A percentile compares a stretch with the other conserved stretches of the same genome.
Evolutionary conservation across 2,113 vertebrate genomes (phyloP).

Genomic region (Vombatus ursinus): DNA sequence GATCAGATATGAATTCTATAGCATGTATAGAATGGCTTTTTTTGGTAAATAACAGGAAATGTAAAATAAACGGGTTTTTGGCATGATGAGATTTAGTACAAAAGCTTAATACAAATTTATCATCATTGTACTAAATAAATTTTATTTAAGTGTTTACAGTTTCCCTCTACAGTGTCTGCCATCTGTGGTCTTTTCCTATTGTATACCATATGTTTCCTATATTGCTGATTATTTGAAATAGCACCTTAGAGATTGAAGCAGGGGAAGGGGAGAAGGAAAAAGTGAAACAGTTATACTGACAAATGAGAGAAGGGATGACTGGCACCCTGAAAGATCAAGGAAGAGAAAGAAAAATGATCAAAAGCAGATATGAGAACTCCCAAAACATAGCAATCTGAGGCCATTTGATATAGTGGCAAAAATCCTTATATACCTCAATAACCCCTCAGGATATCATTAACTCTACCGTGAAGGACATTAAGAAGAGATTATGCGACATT

Average conservation of each 20-base stretch:
- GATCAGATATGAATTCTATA: neutral
- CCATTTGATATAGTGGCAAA: neutral
- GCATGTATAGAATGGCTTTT: neutral
- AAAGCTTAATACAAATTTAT: neutral
- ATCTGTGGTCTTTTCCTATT: neutral
- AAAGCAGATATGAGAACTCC: neutral
- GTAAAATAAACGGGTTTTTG: neutral
- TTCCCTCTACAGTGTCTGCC: neutral
- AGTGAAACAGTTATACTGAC: neutral
- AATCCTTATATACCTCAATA: neutral
- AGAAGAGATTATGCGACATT: no score
- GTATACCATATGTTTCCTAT: neutral
- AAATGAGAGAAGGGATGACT: neutral
- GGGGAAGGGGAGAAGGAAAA: neutral
- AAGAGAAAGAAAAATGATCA: neutral
- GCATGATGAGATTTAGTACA: neutral
- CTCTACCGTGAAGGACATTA: neutral
- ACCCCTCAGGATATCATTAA: neutral
- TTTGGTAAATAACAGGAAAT: neutral
- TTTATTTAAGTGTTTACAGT: neutral
- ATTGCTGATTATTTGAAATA: neutral
- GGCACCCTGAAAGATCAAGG: neutral
- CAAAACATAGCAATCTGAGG: neutral
- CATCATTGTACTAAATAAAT: neutral
- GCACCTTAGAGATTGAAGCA: neutral